A percentile compares a stretch with the other conserved stretches of the same genome.
Conservation (phyloP, 2,113 vertebrate species). For the Corvus hawaiiensis region DNA sequence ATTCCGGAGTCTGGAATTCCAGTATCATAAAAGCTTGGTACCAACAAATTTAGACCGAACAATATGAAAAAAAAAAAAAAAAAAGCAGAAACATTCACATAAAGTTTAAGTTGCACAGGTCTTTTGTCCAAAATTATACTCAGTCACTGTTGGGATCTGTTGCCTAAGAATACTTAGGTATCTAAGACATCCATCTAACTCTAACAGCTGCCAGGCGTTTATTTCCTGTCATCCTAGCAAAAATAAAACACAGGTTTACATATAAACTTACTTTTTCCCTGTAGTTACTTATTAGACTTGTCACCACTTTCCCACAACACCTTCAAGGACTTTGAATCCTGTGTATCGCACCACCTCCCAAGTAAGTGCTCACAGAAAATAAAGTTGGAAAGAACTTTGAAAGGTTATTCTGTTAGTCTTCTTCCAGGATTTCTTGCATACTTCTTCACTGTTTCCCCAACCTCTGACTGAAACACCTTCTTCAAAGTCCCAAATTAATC, state of each 20-base stretch:
- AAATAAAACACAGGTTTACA: background rate
- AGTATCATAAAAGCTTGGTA: background rate
- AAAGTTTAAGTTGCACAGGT: background rate
- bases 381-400: background rate
- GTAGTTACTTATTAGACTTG: background rate
- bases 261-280: background rate
- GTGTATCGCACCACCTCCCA: background rate
- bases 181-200: background rate
- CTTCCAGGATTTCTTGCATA: background rate
- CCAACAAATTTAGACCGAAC: background rate
- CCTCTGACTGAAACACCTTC: background rate
- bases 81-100: background rate
- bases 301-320: background rate
- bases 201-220: background rate
- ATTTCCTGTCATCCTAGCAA: background rate
- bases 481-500: background rate
- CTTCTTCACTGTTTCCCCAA: background rate
- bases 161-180: background rate
- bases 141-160: background rate
- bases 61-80: background rate
- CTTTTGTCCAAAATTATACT: background rate
- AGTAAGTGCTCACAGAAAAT: background rate
- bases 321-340: background rate
- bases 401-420: background rate
- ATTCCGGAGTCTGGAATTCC: background rate